A percentile compares a stretch with the other conserved stretches of the same genome.
Evolutionary conservation across 2,888 invertebrate species (phyloP).

Genomic region (Andrena flavipes): DNA sequence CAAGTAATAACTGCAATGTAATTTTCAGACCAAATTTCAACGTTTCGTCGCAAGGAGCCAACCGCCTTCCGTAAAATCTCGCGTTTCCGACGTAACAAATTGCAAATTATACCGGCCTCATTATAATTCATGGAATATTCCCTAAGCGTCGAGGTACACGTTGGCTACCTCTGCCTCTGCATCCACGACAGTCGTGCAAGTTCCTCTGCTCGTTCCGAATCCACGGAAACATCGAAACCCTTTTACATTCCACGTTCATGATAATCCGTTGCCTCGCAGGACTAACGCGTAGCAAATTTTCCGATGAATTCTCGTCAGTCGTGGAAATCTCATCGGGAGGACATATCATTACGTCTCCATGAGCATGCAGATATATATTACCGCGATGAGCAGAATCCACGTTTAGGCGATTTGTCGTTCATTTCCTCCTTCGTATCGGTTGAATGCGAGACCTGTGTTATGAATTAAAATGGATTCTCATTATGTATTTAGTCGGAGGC

Average conservation of each 20-base stretch:
- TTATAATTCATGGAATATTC: constrained; percentile 71
- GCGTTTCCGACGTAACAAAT: constrained; percentile 65
- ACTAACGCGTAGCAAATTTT: constrained; percentile 62
- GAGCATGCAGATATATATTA: too few relatives aligned
- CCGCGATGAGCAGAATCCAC: too few relatives aligned
- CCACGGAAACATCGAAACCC: constrained; percentile 69
- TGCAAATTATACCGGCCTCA: constrained; percentile 67
- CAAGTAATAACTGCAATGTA: constrained; percentile 10
- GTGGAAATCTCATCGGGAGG: constrained; percentile 25
- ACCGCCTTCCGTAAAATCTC: constrained; percentile 29
- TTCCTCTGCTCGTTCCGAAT: constrained; percentile 55
- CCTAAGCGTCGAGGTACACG: constrained; percentile 50
- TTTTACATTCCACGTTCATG: constrained; percentile 64
- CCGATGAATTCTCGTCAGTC: constrained; percentile 59
- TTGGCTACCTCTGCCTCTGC: constrained; percentile 16
- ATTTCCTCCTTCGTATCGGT: not conserved
- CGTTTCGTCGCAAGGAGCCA: not conserved
- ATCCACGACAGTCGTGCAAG: constrained; percentile 23
- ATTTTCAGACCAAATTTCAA: constrained; percentile 33
- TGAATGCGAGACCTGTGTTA: constrained; percentile 12
- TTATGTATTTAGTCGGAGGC: too few relatives aligned
- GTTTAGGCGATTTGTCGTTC: too few relatives aligned
- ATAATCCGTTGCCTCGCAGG: constrained; percentile 56
- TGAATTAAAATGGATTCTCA: too few relatives aligned
- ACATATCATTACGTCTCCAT: too few relatives aligned